Evolutionary conservation across 2,888 invertebrate species (phyloP).

Genomic region (Caenorhabditis japonica): DNA sequence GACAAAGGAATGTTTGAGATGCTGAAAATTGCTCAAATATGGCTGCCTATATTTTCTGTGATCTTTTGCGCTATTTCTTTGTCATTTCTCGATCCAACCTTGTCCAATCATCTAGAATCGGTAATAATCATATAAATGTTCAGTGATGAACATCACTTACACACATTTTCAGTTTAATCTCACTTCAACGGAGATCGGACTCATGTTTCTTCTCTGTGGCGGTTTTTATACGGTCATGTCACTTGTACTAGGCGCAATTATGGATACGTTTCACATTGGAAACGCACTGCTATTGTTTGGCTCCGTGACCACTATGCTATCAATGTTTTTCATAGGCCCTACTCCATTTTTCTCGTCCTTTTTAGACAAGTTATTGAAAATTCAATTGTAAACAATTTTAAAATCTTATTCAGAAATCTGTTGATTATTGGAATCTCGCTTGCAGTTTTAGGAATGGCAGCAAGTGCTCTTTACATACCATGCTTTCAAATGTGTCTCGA

Average conservation of each 20-base stretch:
- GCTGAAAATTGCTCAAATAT: conserved; percentile 71
- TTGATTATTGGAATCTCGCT: conserved; percentile 82
- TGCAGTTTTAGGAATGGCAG: conserved; percentile 86
- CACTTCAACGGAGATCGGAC: conserved; percentile 73
- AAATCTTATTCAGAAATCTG: conserved; percentile 65
- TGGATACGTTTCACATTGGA: conserved; percentile 68
- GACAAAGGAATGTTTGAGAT: conserved; percentile 74
- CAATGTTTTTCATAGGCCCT: conserved; percentile 77
- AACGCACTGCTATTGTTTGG: conserved; percentile 74
- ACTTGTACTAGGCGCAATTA: conserved; percentile 74
- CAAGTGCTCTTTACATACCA: conserved; percentile 88
- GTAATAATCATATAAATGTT: conserved; percentile 42
- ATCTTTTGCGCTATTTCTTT: conserved; percentile 76
- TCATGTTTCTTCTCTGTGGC: conserved; percentile 76
- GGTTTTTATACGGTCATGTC: conserved; percentile 75
- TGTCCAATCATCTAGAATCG: conserved; percentile 86
- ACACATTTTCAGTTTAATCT: conserved; percentile 71
- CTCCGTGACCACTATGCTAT: conserved; percentile 67
- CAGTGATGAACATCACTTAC: neutral
- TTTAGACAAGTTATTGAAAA: conserved; percentile 33
- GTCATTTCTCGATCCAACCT: conserved; percentile 87
- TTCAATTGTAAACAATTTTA: conserved; percentile 39
- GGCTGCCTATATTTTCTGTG: conserved; percentile 74
- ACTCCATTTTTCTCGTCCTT: conserved; percentile 68
- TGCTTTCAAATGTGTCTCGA: conserved; percentile 88